Percentiles rank a stretch among this genome's conserved stretches.
These are phyloP conservation scores for Misgurnus anguillicaudatus DNA, from an alignment of 2,113 vertebrate species.

Conservation along the genomic window DNA sequence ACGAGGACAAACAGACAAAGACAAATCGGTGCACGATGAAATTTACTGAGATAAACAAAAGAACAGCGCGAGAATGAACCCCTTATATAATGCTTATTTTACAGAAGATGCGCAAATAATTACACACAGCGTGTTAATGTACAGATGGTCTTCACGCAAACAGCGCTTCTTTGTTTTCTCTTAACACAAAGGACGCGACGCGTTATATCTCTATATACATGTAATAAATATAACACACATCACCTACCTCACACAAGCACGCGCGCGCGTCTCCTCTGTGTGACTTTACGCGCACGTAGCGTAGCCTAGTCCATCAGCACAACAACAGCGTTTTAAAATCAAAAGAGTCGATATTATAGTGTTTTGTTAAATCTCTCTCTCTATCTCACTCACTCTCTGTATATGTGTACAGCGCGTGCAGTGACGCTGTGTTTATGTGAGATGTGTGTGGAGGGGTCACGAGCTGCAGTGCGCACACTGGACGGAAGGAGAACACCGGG, in stretches of 20 bases:
- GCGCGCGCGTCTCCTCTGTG: too few species aligned
- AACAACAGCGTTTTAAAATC: not conserved
- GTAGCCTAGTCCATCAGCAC: not conserved
- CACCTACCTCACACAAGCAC: not conserved
- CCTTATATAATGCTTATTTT: too few species aligned
- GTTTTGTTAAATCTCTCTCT: not conserved
- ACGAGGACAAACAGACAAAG: slow-evolving; percentile 55
- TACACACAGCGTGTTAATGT: not conserved
- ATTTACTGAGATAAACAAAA: too few species aligned
- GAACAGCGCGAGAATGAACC: too few species aligned
- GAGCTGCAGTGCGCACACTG: too few species aligned
- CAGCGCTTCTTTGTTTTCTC: not conserved
- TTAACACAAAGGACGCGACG: not conserved
- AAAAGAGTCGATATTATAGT: not conserved
- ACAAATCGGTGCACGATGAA: not conserved
- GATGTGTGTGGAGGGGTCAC: too few species aligned
- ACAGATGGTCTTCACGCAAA: not conserved
- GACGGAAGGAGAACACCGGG: too few species aligned
- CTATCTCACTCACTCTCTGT: not conserved
- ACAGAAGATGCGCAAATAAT: not conserved
- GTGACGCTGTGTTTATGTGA: too few species aligned
- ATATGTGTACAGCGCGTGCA: not conserved
- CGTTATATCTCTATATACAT: not conserved
- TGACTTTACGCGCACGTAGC: too few species aligned
- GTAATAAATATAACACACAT: not conserved